Conservation (phyloP, 2,888 invertebrate genomes). For the Pemphredon lugubris region DNA sequence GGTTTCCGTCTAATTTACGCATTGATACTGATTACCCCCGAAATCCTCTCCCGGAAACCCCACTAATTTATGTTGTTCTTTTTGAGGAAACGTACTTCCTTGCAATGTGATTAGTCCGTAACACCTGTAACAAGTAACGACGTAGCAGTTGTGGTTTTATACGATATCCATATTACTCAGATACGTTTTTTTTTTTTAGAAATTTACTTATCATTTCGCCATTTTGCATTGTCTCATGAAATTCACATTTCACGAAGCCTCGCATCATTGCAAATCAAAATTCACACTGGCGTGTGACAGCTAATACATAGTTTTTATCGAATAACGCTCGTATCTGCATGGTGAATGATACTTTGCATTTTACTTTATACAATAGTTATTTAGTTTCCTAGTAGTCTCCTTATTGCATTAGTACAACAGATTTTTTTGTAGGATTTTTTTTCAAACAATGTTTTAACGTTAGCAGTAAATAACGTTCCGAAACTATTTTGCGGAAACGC, state of each 20-base stretch:
- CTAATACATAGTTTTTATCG: conserved; percentile 43
- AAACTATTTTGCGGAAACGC: no score
- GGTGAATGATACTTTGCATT: conserved; percentile 54
- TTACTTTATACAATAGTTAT: conserved; percentile 13
- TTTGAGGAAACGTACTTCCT: background rate
- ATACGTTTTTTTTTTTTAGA: no score
- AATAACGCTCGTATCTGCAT: conserved; percentile 57
- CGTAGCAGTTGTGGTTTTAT: conserved; percentile 7
- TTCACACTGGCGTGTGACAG: conserved; percentile 35
- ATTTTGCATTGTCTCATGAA: conserved; percentile 26
- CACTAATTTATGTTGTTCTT: conserved; percentile 23
- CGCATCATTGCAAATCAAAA: conserved; percentile 25
- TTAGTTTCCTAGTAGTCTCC: conserved; percentile 17
- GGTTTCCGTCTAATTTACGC: conserved; percentile 24
- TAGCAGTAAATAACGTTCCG: no score
- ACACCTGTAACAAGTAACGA: conserved; percentile 18
- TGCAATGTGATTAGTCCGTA: conserved; percentile 16
- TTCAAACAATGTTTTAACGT: background rate
- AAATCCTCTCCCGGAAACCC: background rate
- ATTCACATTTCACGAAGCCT: conserved; percentile 27
- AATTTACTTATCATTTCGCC: conserved; percentile 12
- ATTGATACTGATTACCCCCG: conserved; percentile 3
- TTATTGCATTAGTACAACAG: background rate
- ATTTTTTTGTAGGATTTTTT: background rate
- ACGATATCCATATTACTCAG: no score